Evolutionary conservation across 2,113 vertebrate genomes (phyloP).

Genomic region (Calyptommatus sinebrachiatus): DNA sequence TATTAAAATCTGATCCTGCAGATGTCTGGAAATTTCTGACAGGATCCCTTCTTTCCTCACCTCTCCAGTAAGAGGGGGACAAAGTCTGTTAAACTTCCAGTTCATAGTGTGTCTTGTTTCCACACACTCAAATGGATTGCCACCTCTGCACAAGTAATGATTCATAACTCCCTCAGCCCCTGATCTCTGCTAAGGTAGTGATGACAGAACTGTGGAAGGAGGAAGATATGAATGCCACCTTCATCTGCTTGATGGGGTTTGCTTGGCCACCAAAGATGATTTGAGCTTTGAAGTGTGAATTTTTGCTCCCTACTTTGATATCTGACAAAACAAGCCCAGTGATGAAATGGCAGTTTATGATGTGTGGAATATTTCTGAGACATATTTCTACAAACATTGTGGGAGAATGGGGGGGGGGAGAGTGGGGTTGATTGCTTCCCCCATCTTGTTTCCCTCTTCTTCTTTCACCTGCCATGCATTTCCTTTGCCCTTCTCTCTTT

Average conservation of each 20-base stretch:
- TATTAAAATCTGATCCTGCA: no score
- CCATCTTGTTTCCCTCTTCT: not conserved
- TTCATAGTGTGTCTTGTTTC: no score
- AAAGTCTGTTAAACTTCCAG: no score
- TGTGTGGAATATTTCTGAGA: not conserved
- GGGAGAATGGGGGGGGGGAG: not conserved
- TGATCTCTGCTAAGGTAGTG: not conserved
- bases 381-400: not conserved
- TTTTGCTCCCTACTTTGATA: not conserved
- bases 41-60: no score
- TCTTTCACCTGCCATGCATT: not conserved
- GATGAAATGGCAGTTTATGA: not conserved
- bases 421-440: not conserved
- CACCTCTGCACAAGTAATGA: no score
- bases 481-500: not conserved
- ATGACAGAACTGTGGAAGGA: not conserved
- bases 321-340: not conserved
- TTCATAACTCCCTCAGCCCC: no score
- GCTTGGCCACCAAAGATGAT: not conserved
- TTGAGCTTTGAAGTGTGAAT: not conserved
- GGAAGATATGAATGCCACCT: not conserved
- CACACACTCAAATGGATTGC: no score
- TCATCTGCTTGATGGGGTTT: not conserved
- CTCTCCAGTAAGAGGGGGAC: no score
- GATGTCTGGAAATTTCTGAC: no score